phyloP scores from a whole-genome alignment of 1,140 invertebrate species.

The Brachionus sp. region DNA sequence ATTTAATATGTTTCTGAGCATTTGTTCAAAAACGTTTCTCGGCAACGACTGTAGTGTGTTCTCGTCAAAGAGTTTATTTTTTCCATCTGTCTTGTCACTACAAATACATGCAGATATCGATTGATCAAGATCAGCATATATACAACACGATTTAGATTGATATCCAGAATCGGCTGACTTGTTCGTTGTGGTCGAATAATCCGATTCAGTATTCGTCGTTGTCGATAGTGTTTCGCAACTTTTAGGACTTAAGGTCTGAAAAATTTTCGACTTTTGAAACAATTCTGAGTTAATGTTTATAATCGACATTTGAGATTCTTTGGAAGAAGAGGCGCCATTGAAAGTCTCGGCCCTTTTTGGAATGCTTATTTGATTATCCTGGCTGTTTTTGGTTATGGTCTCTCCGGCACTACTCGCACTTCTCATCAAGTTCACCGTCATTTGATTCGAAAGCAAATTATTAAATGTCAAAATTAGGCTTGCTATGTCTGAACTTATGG shows the following conservation, averaged over 20 bases:
- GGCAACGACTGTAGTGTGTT: background rate
- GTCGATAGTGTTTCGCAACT: background rate
- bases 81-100: background rate
- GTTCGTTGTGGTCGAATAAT: constrained; percentile 17
- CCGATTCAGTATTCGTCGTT: constrained; percentile 28
- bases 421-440: constrained; percentile 42
- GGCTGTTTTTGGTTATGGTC: constrained; percentile 5
- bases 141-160: constrained; percentile 33
- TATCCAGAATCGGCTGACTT: constrained; percentile 26
- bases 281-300: constrained; percentile 39
- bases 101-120: background rate
- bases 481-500: constrained; percentile 21
- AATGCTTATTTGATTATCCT: constrained; percentile 36
- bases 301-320: constrained; percentile 42
- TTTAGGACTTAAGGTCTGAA: background rate
- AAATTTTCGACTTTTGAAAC: constrained; percentile 32
- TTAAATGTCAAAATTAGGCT: constrained; percentile 3
- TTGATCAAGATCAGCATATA: constrained; percentile 33
- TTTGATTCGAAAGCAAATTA: constrained; percentile 8
- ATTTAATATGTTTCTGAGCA: constrained; percentile 17
- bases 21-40: background rate
- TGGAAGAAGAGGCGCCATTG: constrained; percentile 36
- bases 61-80: background rate
- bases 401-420: constrained; percentile 45
- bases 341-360: constrained; percentile 44